Percentiles rank a stretch among this genome's conserved stretches.
Evolutionary conservation across 2,113 vertebrate genomes (phyloP).

Genomic region (Bettongia penicillata): DNA sequence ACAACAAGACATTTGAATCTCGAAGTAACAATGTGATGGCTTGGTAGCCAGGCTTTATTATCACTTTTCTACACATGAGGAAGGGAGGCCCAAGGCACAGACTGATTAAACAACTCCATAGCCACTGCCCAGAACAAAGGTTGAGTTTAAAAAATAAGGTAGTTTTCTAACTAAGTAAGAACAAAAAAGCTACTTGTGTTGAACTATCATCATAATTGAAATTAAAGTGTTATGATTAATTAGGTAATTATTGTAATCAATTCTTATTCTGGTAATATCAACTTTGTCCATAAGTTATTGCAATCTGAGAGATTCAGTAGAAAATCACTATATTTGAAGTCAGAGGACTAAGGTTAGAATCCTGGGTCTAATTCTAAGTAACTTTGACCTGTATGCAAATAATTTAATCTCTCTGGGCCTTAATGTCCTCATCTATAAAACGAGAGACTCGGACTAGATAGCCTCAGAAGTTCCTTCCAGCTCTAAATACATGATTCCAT

Average conservation of each 20-base stretch:
- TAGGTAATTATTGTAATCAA: background rate
- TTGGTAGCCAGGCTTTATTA: background rate
- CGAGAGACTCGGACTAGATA: too few relatives aligned
- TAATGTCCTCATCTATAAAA: too few relatives aligned
- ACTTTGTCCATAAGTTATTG: background rate
- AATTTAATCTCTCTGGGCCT: too few relatives aligned
- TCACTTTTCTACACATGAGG: background rate
- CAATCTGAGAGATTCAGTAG: background rate
- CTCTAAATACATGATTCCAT: background rate
- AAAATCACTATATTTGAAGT: too few relatives aligned
- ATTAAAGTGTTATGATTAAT: background rate
- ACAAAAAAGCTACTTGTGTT: too few relatives aligned
- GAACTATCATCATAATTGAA: background rate
- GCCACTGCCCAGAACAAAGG: background rate
- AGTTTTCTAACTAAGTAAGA: background rate
- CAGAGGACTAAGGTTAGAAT: too few relatives aligned
- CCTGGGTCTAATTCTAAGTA: too few relatives aligned
- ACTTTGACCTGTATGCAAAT: too few relatives aligned
- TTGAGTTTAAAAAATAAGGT: background rate
- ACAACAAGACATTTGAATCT: background rate
- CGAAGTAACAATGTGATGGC: background rate
- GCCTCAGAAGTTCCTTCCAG: too few relatives aligned
- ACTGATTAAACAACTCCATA: background rate
- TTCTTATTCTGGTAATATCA: background rate
- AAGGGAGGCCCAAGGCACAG: background rate